Percentiles rank a stretch among this genome's conserved stretches.
These are phyloP conservation scores for Eulemur mongoz DNA, from an alignment of 2,797 vertebrate genomes.

Conservation along the genomic window DNA sequence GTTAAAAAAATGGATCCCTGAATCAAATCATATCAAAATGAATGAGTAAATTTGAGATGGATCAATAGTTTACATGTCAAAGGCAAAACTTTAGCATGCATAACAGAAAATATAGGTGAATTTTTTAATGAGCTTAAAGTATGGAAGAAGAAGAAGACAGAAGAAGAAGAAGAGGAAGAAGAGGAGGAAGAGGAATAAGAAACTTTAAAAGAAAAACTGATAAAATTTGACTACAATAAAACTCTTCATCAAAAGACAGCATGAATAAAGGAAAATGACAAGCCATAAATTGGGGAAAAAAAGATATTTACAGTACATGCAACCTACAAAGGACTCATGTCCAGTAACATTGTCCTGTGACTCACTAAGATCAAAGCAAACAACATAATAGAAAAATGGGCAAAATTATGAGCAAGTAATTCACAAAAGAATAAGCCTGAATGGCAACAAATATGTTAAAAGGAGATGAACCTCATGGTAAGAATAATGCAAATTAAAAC, in stretches of 20 bases:
- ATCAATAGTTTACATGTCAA: not conserved
- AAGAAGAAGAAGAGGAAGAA: not conserved
- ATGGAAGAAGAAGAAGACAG: not conserved
- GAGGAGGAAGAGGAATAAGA: not conserved
- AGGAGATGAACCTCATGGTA: not conserved
- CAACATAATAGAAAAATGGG: not conserved
- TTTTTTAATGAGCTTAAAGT: not conserved
- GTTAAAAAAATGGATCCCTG: not conserved
- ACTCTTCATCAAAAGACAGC: not conserved
- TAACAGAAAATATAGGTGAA: not conserved
- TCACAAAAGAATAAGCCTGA: not conserved
- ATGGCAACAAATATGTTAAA: not conserved
- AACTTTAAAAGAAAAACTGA: not conserved
- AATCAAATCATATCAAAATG: not conserved
- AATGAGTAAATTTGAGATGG: not conserved
- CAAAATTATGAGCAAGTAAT: not conserved
- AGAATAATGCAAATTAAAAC: not conserved
- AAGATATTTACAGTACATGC: not conserved
- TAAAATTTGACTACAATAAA: not conserved
- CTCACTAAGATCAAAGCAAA: not conserved
- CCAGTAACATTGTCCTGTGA: not conserved
- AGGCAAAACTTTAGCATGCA: not conserved
- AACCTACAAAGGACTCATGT: not conserved
- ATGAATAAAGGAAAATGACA: slow-evolving; percentile 7
- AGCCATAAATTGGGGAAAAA: not conserved